These are phyloP conservation scores for Celastrina argiolus DNA, from an alignment of 2,888 invertebrate species.

Conservation along the genomic window DNA sequence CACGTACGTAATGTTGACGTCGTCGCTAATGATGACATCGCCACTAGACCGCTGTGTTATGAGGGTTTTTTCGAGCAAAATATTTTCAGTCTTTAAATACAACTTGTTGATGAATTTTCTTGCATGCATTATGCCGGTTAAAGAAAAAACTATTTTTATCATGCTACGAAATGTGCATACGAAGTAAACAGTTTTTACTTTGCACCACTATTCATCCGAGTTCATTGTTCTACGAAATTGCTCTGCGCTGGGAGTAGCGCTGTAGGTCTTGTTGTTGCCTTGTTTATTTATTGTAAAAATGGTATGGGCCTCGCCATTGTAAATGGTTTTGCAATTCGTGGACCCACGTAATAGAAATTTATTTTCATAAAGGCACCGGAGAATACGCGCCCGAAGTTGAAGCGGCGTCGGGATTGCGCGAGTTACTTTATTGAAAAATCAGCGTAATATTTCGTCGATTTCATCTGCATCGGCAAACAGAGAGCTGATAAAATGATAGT, in stretches of 20 bases:
- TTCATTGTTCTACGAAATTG: conserved; percentile 74
- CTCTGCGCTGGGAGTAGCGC: conserved; percentile 64
- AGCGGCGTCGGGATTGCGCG: background rate
- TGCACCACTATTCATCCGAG: conserved; percentile 64
- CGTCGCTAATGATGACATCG: conserved; percentile 64
- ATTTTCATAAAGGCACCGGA: conserved; percentile 19
- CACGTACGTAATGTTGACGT: conserved; percentile 47
- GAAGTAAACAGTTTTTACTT: conserved; percentile 72
- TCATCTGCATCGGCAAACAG: conserved; percentile 65
- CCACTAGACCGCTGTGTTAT: conserved; percentile 28
- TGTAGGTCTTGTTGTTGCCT: conserved; percentile 49
- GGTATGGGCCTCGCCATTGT: conserved; percentile 16
- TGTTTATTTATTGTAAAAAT: conserved; percentile 33
- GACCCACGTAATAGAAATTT: conserved; percentile 24
- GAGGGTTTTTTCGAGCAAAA: conserved; percentile 22
- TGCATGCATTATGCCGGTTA: conserved; percentile 21
- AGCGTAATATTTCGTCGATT: conserved; percentile 52
- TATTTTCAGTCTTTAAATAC: conserved; percentile 3
- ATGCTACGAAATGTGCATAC: conserved; percentile 60
- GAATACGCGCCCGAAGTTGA: conserved; percentile 14
- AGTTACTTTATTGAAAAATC: conserved; percentile 36
- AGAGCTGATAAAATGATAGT: conserved; percentile 72
- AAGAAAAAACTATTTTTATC: conserved; percentile 41
- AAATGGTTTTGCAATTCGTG: conserved; percentile 24
- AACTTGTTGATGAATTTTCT: conserved; percentile 25